phyloP scores from a whole-genome alignment of 2,113 vertebrate species.

The Ptilonorhynchus violaceus region DNA sequence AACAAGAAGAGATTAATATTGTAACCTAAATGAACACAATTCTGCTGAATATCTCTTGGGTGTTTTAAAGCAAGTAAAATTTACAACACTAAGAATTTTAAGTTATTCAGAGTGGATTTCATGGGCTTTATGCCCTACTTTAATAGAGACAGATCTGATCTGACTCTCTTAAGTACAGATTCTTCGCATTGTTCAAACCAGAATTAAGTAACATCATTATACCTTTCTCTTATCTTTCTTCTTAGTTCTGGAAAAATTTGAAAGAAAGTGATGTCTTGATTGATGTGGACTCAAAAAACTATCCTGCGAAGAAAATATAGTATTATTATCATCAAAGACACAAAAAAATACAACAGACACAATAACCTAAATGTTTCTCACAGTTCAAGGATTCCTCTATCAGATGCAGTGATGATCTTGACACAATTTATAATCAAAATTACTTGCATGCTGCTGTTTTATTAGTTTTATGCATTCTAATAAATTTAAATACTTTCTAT shows the following conservation, averaged over 20 bases:
- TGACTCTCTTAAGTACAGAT: neutral
- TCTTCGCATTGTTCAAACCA: neutral
- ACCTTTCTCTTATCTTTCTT: neutral
- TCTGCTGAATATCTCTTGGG: neutral
- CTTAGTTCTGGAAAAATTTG: neutral
- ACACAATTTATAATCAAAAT: neutral
- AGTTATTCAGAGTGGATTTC: neutral
- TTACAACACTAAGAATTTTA: neutral
- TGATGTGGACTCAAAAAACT: conserved; percentile 15
- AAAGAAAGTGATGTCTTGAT: neutral
- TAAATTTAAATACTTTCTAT: neutral
- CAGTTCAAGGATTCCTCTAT: neutral
- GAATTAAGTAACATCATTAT: neutral
- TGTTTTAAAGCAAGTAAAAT: neutral
- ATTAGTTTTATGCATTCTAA: neutral
- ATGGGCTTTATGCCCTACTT: neutral
- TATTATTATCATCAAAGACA: neutral
- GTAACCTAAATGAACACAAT: neutral
- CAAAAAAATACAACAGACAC: neutral
- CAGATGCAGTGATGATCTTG: neutral
- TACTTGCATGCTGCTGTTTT: neutral
- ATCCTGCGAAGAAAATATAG: neutral
- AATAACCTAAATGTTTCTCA: neutral
- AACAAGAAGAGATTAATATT: neutral
- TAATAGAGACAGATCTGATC: neutral